These are phyloP conservation scores for Rugalucina vietnamica DNA, from an alignment of 2,888 invertebrate species.

Conservation along the genomic window DNA sequence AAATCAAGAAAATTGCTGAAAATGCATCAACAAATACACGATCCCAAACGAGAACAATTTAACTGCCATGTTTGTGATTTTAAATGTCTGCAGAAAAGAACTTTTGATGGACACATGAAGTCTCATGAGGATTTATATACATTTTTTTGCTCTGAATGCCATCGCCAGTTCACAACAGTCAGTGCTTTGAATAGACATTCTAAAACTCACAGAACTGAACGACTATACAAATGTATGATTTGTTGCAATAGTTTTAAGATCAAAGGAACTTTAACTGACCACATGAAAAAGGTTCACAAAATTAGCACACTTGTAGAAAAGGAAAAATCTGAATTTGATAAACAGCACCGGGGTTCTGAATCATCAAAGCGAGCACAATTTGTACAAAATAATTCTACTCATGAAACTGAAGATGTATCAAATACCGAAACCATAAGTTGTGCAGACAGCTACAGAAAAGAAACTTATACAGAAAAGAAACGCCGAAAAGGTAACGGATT, in stretches of 20 bases:
- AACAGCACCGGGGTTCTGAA: no score
- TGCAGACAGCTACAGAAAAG: no score
- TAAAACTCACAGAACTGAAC: conserved; percentile 46
- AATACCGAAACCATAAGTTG: no score
- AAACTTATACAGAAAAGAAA: no score
- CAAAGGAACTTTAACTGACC: conserved; percentile 55
- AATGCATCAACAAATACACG: conserved; percentile 36
- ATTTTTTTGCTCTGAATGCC: conserved; percentile 42
- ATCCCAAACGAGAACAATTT: conserved; percentile 34
- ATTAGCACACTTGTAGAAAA: no score
- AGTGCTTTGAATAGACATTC: conserved; percentile 58
- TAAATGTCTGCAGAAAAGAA: not conserved
- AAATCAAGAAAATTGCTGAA: conserved; percentile 28
- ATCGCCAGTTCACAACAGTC: conserved; percentile 45
- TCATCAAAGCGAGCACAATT: no score
- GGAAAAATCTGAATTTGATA: no score
- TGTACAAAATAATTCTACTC: no score
- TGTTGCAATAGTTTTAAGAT: conserved; percentile 55
- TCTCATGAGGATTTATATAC: not conserved
- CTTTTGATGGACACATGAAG: not conserved
- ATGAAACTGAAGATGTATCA: no score
- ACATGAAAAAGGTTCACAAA: conserved; percentile 54
- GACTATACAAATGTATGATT: conserved; percentile 50
- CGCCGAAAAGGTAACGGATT: no score
- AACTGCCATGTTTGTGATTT: conserved; percentile 29